Evolutionary conservation across 1,140 invertebrate species (phyloP), one percentile per base, ranked within the genome.

Genomic region (Megalonaias nervosa): DNA sequence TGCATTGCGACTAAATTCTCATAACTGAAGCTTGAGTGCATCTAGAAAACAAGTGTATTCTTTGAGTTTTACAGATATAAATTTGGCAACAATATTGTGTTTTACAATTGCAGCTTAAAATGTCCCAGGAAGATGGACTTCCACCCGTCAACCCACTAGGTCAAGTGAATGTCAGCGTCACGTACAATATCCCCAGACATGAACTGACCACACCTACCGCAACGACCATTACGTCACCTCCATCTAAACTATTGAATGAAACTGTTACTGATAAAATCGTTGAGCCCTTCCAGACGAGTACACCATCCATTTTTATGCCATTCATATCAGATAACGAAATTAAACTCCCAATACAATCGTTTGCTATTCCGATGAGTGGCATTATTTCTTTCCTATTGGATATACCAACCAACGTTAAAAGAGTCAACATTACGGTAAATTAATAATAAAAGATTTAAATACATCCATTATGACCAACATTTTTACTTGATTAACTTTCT

Each of bases 121-220:
- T 78, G 4, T 58, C 70, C 3, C 70, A 78, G 21, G 71, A 73
- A 31, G 76, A 78, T 68, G 76, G 62, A 31, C 38, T 71, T 16
- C 76, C 76, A 57, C 76, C 76, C 1, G 60, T 66, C 17, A 56
- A 73, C 9, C 23, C 58, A 17, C 67, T 68, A 31, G 71, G 71
- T 21, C 56, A 55, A 21, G n/a, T 78, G 1, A 65, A 70, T 55
- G 59, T 78, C 5, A 64, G 67, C 23, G 66, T 78, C 9, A 68
- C 70, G 1, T 71, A 57, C 64, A 61, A 73, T 31, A 1, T 64
- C 21, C 76, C 71, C 11, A 55, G 57, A 38, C n/a, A 23, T 1
- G 67, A 70, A 4, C 72, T 70, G 2, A 73, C 76, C 17, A 78
- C 70, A 60, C 73, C 76, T 0, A 78, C 76, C 11, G 62, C 76